Evolutionary conservation across 2,113 vertebrate species (phyloP).

Genomic region (Vireo altiloquus): DNA sequence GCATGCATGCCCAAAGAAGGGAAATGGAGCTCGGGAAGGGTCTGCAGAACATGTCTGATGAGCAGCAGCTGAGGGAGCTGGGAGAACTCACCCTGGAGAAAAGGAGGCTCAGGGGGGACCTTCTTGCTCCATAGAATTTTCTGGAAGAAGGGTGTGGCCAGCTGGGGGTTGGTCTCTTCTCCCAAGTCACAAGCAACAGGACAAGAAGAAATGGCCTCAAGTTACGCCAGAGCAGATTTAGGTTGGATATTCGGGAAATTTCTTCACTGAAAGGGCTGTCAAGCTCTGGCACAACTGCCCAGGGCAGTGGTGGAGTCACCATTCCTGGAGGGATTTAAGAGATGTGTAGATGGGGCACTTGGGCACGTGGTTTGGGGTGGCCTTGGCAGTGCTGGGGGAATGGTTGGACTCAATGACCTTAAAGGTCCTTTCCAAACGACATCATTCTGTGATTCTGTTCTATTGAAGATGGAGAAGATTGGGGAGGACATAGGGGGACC

Average conservation of each 20-base stretch:
- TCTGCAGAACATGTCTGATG: background rate
- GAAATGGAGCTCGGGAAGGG: background rate
- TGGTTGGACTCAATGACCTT: background rate
- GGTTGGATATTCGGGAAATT: background rate
- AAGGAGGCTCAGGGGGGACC: background rate
- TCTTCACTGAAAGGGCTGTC: background rate
- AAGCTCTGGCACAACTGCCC: background rate
- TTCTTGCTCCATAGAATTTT: background rate
- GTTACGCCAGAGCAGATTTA: background rate
- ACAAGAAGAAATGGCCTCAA: background rate
- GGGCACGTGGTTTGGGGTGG: background rate
- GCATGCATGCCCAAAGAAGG: background rate
- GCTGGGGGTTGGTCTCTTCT: accelerated
- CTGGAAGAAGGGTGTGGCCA: background rate
- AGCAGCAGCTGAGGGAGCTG: too few relatives aligned
- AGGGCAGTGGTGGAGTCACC: background rate
- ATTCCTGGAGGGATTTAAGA: background rate
- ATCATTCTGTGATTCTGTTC: background rate
- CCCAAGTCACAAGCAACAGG: background rate
- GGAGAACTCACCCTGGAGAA: background rate
- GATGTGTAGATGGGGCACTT: background rate
- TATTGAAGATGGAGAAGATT: background rate
- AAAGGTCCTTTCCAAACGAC: background rate
- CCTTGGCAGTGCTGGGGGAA: background rate
- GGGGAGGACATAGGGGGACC: background rate